Percentiles rank a stretch among this genome's conserved stretches.
phyloP scores from a whole-genome alignment of 1,140 invertebrate species.

The Propsilocerus akamusi region DNA sequence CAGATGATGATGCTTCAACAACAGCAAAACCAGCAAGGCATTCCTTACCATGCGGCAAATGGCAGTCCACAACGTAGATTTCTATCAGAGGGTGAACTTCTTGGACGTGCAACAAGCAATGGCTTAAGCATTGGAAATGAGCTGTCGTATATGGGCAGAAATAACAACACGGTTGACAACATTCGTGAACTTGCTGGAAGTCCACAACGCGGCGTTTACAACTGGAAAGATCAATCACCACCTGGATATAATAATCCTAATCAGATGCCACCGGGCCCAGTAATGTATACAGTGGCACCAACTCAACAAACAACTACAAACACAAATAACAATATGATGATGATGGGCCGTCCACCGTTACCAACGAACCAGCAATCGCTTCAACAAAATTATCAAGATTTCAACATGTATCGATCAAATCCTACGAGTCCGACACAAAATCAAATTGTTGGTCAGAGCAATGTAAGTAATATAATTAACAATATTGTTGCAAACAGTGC shows the following conservation, averaged over 20 bases:
- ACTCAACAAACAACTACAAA: background rate
- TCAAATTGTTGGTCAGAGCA: slow-evolving; percentile 10
- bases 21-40: slow-evolving; percentile 7
- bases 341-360: background rate
- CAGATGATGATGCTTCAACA: slow-evolving; percentile 15
- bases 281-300: slow-evolving; percentile 6
- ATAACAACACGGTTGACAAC: slow-evolving; percentile 42
- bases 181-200: slow-evolving; percentile 63
- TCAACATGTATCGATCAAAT: slow-evolving; percentile 42
- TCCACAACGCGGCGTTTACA: slow-evolving; percentile 63
- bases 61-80: slow-evolving; percentile 64
- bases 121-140: slow-evolving; percentile 15
- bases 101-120: slow-evolving; percentile 44
- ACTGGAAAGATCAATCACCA: slow-evolving; percentile 59
- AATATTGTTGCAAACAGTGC: background rate
- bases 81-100: slow-evolving; percentile 65
- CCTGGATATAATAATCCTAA: slow-evolving; percentile 14
- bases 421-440: slow-evolving; percentile 59
- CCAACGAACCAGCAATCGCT: slow-evolving; percentile 6
- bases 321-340: background rate
- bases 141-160: slow-evolving; percentile 28
- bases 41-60: slow-evolving; percentile 16
- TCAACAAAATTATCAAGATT: slow-evolving; percentile 11
- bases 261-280: background rate
- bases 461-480: slow-evolving; percentile 2